These are phyloP conservation scores for Herpetotheres cachinnans DNA, from an alignment of 2,113 vertebrate species.

Conservation along the genomic window DNA sequence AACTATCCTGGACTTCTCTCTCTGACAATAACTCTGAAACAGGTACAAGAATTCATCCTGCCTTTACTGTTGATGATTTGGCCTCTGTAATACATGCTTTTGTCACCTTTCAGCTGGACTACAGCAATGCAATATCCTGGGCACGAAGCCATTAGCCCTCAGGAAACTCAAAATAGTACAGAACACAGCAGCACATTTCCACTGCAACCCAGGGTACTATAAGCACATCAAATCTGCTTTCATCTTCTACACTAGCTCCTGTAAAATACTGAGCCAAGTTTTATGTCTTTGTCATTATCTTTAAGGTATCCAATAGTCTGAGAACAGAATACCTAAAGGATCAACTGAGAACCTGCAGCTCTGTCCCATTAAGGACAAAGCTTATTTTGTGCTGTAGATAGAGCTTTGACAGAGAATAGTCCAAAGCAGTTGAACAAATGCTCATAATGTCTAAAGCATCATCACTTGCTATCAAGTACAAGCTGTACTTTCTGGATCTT, in stretches of 20 bases:
- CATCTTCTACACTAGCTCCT: background rate
- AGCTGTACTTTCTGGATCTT: background rate
- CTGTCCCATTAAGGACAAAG: background rate
- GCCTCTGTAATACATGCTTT: background rate
- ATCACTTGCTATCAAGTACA: background rate
- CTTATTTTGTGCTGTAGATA: background rate
- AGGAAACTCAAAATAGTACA: slow-evolving; percentile 19
- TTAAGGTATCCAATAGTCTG: background rate
- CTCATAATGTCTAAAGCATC: background rate
- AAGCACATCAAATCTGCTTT: background rate
- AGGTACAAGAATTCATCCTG: background rate
- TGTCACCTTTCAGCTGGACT: background rate
- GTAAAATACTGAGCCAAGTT: background rate
- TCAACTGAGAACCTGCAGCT: background rate
- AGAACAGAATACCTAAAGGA: background rate
- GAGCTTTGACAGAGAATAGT: background rate
- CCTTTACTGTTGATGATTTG: background rate
- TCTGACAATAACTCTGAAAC: background rate
- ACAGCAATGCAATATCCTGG: background rate
- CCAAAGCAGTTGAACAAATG: background rate
- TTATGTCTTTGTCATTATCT: background rate
- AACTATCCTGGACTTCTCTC: background rate
- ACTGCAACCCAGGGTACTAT: background rate
- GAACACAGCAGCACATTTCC: background rate
- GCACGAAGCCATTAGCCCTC: background rate